Evolutionary conservation across 2,888 invertebrate species (phyloP).

Genomic region (Yponomeuta malinellus): DNA sequence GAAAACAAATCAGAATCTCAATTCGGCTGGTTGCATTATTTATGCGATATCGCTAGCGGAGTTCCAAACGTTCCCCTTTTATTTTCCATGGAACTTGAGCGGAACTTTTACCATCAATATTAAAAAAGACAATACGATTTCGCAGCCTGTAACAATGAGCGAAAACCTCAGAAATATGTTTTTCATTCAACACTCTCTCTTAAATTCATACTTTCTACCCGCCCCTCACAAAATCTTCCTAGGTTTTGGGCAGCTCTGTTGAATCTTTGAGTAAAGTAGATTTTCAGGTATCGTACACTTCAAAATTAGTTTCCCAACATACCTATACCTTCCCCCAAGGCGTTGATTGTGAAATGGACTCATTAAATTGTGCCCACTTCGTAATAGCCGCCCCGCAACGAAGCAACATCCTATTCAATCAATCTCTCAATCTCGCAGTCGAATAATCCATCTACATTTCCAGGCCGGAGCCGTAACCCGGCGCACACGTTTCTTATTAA

Average conservation of each 20-base stretch:
- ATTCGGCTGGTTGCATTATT: slow-evolving; percentile 71
- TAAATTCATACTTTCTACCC: neutral
- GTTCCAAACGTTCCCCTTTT: slow-evolving; percentile 61
- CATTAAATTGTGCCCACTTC: too few relatives aligned
- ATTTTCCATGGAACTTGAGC: slow-evolving; percentile 56
- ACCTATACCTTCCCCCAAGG: too few relatives aligned
- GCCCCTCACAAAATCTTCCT: too few relatives aligned
- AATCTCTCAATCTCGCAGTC: neutral
- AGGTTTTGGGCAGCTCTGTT: too few relatives aligned
- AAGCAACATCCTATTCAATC: neutral
- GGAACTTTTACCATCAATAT: slow-evolving; percentile 52
- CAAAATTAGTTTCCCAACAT: too few relatives aligned
- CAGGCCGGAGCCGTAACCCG: slow-evolving; percentile 40
- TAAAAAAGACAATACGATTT: slow-evolving; percentile 20
- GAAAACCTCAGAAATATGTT: neutral
- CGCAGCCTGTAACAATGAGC: slow-evolving; percentile 32
- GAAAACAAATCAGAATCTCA: slow-evolving; percentile 75
- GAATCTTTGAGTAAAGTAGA: too few relatives aligned
- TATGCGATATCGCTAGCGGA: slow-evolving; percentile 69
- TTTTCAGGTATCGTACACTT: too few relatives aligned
- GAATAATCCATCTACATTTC: slow-evolving; percentile 35
- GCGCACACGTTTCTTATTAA: slow-evolving; percentile 73
- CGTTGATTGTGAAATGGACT: too few relatives aligned
- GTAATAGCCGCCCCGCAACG: too few relatives aligned
- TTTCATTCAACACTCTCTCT: neutral